Evolutionary conservation across 2,888 invertebrate species (phyloP).

Genomic region (Leucophenga montana): DNA sequence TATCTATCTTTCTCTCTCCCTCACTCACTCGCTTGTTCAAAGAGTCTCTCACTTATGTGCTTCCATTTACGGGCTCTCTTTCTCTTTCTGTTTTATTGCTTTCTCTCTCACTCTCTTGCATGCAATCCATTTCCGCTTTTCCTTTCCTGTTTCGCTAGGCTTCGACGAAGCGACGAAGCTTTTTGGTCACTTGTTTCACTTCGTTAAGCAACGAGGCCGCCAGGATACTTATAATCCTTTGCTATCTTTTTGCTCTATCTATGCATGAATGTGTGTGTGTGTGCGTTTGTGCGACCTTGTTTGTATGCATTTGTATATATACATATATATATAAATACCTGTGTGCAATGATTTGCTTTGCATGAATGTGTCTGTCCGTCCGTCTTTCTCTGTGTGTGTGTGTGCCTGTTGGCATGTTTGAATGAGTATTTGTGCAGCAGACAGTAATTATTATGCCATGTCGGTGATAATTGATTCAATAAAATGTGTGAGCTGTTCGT

Average conservation of each 20-base stretch:
- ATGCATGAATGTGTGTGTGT: conserved; percentile 38
- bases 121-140: conserved; percentile 5
- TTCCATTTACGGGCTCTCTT: not conserved
- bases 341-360: too few relatives aligned
- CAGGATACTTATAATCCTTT: conserved; percentile 46
- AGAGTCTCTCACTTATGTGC: not conserved
- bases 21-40: too few relatives aligned
- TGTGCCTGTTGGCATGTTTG: conserved; percentile 24
- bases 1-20: conserved; percentile 13
- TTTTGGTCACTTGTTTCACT: conserved; percentile 52
- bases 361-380: conserved; percentile 36
- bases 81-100: not conserved
- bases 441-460: conserved; percentile 68
- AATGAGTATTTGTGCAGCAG: conserved; percentile 48
- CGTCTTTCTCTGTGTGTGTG: conserved; percentile 4
- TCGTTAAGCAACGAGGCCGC: conserved; percentile 61
- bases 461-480: conserved; percentile 67
- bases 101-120: conserved; percentile 23
- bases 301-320: conserved; percentile 36
- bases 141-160: conserved; percentile 14
- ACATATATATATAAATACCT: too few relatives aligned
- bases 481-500: conserved; percentile 48
- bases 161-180: not conserved
- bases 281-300: conserved; percentile 28
- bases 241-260: conserved; percentile 34